Evolutionary conservation across 2,888 invertebrate genomes (phyloP).

Genomic region (Orthosia gracilis): DNA sequence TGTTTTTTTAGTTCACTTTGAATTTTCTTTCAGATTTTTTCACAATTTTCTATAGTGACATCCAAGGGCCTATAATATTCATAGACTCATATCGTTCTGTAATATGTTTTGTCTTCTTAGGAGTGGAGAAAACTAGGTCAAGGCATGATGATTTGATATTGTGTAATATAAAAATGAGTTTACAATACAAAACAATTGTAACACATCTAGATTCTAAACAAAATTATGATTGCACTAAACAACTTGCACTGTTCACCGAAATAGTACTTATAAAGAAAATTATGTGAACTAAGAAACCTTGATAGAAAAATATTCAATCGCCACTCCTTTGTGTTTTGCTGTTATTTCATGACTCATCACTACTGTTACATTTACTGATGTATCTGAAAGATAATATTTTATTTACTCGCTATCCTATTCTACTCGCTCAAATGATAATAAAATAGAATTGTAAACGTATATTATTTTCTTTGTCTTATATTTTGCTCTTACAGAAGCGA

Average conservation of each 20-base stretch:
- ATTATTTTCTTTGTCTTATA: too few relatives aligned
- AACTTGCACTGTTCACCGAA: conserved; percentile 5
- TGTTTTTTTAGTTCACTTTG: neutral
- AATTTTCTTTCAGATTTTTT: neutral
- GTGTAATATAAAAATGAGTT: conserved; percentile 7
- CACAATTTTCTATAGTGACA: neutral
- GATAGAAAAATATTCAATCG: conserved; percentile 17
- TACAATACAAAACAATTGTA: conserved; percentile 23
- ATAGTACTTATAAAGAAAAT: conserved; percentile 18
- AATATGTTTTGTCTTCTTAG: neutral
- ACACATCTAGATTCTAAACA: conserved; percentile 4
- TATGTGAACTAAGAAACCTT: conserved; percentile 19
- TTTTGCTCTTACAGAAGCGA: too few relatives aligned
- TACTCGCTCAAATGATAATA: too few relatives aligned
- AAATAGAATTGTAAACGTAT: too few relatives aligned
- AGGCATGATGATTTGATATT: neutral
- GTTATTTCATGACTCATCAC: neutral
- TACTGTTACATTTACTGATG: too few relatives aligned
- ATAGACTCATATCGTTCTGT: neutral
- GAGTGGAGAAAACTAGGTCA: neutral
- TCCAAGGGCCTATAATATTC: neutral
- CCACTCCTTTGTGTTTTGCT: neutral
- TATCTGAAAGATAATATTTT: too few relatives aligned
- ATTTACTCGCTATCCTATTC: too few relatives aligned
- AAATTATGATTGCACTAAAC: conserved; percentile 16